Percentiles rank a stretch among this genome's conserved stretches.
Conservation (phyloP, 2,888 invertebrate species). For the Bombyx huttoni region DNA sequence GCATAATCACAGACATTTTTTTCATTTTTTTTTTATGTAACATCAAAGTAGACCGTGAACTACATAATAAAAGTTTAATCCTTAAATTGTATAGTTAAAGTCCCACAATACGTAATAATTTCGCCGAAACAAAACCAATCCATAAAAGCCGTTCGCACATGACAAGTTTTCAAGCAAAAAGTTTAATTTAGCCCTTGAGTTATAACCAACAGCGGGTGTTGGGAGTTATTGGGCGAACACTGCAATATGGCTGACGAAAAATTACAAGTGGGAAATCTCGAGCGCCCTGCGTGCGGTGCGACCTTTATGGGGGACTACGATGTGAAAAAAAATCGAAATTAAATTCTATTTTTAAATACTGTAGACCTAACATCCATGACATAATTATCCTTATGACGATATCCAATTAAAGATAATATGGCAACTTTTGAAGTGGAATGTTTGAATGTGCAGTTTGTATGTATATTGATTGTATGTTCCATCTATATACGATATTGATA, state of each 20-base stretch:
- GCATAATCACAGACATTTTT: no score
- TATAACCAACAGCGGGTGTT: constrained; percentile 38
- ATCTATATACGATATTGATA: no score
- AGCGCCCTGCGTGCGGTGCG: constrained; percentile 37
- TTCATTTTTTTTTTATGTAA: no score
- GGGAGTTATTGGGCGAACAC: constrained; percentile 37
- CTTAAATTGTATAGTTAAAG: not conserved
- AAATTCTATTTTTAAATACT: no score
- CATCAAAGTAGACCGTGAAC: no score
- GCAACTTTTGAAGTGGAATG: no score
- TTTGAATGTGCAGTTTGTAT: no score
- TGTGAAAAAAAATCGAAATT: not conserved
- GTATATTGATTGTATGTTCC: no score
- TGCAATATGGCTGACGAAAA: constrained; percentile 49
- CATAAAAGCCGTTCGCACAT: constrained; percentile 40
- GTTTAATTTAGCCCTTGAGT: constrained; percentile 53
- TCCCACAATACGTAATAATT: constrained; percentile 11
- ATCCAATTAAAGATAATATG: no score
- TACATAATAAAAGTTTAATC: no score
- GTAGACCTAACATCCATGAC: no score
- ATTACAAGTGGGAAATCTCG: constrained; percentile 49
- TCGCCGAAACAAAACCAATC: constrained; percentile 26
- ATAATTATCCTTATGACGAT: no score
- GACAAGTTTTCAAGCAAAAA: constrained; percentile 43
- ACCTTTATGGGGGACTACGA: constrained; percentile 2